Conservation (phyloP, 2,797 vertebrate species). For the Catamblyrhynchus diadema region DNA sequence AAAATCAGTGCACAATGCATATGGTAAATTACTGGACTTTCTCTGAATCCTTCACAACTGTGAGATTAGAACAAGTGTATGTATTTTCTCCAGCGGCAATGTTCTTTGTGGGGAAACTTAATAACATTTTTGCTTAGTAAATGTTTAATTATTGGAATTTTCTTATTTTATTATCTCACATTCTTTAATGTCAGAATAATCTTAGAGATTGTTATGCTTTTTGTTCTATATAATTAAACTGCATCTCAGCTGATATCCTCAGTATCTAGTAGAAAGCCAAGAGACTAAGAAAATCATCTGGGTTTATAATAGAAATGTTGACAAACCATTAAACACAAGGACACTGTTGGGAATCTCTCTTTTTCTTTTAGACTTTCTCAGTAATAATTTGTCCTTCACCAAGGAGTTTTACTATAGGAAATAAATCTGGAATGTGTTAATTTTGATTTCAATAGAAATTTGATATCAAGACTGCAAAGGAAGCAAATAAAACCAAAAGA, state of each 20-base stretch:
- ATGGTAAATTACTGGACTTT: neutral
- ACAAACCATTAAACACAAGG: neutral
- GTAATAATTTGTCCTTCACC: neutral
- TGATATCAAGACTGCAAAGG: neutral
- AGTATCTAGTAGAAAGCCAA: neutral
- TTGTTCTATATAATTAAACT: neutral
- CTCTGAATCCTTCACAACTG: neutral
- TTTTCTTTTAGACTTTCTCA: neutral
- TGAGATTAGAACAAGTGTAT: neutral
- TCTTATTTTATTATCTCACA: neutral
- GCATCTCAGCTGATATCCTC: neutral
- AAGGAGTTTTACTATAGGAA: neutral
- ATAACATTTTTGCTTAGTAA: neutral
- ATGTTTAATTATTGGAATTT: neutral
- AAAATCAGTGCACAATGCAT: neutral
- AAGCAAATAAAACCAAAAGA: neutral
- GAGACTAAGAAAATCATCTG: neutral
- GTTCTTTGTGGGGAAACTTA: neutral
- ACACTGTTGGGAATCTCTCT: neutral
- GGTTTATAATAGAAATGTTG: neutral
- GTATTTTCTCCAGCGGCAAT: neutral
- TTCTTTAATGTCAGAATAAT: neutral
- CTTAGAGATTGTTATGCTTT: neutral
- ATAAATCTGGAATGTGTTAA: neutral
- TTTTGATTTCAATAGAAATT: neutral